A percentile compares a stretch with the other conserved stretches of the same genome.
Conservation (phyloP, 1,140 invertebrate genomes). For the Prorops nasuta region DNA sequence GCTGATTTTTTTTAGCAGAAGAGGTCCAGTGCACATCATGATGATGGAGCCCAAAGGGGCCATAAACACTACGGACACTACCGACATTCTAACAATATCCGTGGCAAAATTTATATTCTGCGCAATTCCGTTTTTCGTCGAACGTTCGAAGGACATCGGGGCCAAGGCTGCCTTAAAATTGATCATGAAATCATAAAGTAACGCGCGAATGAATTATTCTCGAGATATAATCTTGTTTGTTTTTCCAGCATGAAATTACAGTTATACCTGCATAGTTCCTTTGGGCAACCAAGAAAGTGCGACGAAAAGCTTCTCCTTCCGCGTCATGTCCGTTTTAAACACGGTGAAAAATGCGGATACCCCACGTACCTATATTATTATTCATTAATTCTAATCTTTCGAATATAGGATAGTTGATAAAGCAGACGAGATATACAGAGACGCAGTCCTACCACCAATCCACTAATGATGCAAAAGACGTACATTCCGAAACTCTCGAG, state of each 20-base stretch:
- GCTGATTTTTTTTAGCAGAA: constrained; percentile 34
- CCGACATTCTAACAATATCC: constrained; percentile 41
- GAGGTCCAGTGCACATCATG: constrained; percentile 42
- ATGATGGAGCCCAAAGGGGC: constrained; percentile 42
- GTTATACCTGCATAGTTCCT: constrained; percentile 45
- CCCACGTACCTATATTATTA: constrained; percentile 32
- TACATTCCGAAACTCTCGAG: constrained; percentile 35
- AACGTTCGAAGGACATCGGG: constrained; percentile 42
- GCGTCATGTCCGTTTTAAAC: constrained; percentile 27
- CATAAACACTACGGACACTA: constrained; percentile 42
- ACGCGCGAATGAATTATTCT: neutral
- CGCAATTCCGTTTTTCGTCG: constrained; percentile 15
- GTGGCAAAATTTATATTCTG: constrained; percentile 34
- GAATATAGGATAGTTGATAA: neutral
- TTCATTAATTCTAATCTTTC: neutral
- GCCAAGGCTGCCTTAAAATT: constrained; percentile 43
- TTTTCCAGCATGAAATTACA: constrained; percentile 1
- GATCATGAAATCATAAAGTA: neutral
- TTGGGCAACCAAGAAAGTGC: constrained; percentile 45
- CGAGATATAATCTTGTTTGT: neutral
- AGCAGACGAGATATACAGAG: too few relatives aligned
- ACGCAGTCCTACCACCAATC: constrained; percentile 31
- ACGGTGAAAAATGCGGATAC: constrained; percentile 28
- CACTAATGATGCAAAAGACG: constrained; percentile 29
- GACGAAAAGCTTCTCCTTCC: constrained; percentile 43